phyloP scores from a whole-genome alignment of 2,797 vertebrate species.

The Lepilemur septentrionalis region DNA sequence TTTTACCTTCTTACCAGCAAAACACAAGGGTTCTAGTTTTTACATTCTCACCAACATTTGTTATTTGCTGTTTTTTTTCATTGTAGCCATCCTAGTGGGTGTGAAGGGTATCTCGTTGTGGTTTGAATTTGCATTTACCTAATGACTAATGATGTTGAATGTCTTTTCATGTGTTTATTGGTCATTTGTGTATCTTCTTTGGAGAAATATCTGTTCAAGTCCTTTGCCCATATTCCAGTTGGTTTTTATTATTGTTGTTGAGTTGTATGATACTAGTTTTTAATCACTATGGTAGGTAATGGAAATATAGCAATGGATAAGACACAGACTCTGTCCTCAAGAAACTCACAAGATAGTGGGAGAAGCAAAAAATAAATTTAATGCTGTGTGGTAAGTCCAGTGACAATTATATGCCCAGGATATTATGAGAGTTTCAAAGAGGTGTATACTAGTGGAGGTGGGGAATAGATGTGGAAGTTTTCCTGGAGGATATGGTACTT shows the following conservation, averaged over 20 bases:
- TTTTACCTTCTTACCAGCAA: background rate
- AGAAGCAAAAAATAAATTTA: background rate
- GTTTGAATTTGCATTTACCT: background rate
- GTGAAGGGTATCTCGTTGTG: background rate
- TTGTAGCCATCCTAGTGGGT: background rate
- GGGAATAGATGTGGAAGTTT: background rate
- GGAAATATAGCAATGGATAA: background rate
- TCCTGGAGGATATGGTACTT: background rate
- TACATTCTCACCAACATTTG: background rate
- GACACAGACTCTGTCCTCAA: background rate
- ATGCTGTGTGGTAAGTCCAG: background rate
- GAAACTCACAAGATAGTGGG: background rate
- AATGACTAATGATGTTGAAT: background rate
- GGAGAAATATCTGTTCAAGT: conserved; percentile 1
- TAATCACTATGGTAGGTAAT: background rate
- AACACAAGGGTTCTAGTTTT: background rate
- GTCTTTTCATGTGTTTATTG: background rate
- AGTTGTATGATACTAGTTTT: background rate
- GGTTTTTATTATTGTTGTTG: background rate
- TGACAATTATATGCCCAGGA: background rate
- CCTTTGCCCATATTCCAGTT: background rate
- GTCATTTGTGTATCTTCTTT: background rate
- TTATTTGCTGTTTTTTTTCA: background rate
- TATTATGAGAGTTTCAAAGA: conserved; percentile 31
- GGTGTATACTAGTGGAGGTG: background rate